Evolutionary conservation across 2,888 invertebrate genomes (phyloP), one percentile per base, ranked within the genome.

Genomic region (Odontomyia ornata): DNA sequence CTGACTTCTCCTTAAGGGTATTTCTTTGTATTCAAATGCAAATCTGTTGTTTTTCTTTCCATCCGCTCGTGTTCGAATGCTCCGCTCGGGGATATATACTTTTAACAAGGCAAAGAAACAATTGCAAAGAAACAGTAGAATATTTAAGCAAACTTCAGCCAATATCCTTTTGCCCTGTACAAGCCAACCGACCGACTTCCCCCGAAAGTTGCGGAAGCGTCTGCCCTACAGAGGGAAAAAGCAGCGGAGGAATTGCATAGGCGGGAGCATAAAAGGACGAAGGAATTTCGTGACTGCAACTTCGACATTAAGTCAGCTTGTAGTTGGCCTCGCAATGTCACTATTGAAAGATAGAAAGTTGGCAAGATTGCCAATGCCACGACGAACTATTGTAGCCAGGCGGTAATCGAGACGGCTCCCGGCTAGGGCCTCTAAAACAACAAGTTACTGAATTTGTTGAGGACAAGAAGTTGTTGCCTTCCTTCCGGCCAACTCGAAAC

Each of bases 11-110:
- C 73, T 60, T 60, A 57, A 73, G 73, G 73, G 43, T 60, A 60
- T 60, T 73, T 23, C 30, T 73, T 73, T 73, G 73, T 60, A 73
- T 60, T 60, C 73, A 73, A 73, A 73, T 73, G 73, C 73, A 73
- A 73, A 73, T 73, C 52, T 73, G 57, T 73, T 73, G 73, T 60
- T 73, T 57, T 73, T 57, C 57, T 57, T 57, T 73, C 57, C 30
- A 28, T 18, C 56, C 72, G 28, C 27, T 27, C 21, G 36, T 73
- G 21, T 57, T 30, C 60, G 25, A 21, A 57, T 47, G 28, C 56
- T 23, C 18, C 23, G 57, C 36, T 60, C 0, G 36, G 25, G 73
- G 57, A 57, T 36, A 73, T 73, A 36, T 60, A 60, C 73, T 52
- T 52, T 60, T 60, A 36, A 73, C 30, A 73, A 57, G 47, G 23